Base-by-base conservation (phyloP, 2,113 vertebrate species). In the Heterotis niloticus region DNA sequence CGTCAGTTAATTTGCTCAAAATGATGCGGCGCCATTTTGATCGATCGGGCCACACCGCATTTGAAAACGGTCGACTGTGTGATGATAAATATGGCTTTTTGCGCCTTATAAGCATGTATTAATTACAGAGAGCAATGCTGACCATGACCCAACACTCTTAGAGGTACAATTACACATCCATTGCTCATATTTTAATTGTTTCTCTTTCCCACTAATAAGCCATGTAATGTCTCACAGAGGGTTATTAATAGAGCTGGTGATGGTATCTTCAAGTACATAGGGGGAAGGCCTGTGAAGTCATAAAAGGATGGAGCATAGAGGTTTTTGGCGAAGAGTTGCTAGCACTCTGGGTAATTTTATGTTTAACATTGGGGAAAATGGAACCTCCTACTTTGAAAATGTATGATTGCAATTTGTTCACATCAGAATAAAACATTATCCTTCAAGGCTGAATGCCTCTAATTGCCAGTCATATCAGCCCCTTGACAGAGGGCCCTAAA, bases 371-470 rank as follows among this genome's bases (percentile, higher is more conserved):
- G 9, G 26, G 28, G 17, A n/a, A 51, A 64, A 52, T 76, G 29
- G 12, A 74, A 62, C 56, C 69, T 34, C 68, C 75, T 66, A 77
- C 75, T 79, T 82, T 64, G 34, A 67, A 64, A 77, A 71, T 13
- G 60, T 68, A 29, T 67, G 69, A 60, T 66, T 77, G 68, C 64
- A 77, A 80, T 92, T 73, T 91, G 83, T 94, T 91, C 88, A 81
- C 66, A 86, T 91, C 85, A 86, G 79, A 89, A 89, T 87, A 87
- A 82, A 90, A 84, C 90, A 90, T 88, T 91, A 90, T 91, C 90
- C 92, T 94, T 94, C 92, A 94, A 93, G 92, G 88, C 84, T 93
- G 89, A 93, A 81, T 89, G 85, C 75, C 52, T 90, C 78, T 93
- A 92, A 93, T 92, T 92, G 87, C 85, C 83, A 87, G 86, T 90